A percentile compares a stretch with the other conserved stretches of the same genome.
These are phyloP conservation scores for Volucella inanis DNA, from an alignment of 2,888 invertebrate genomes.

Conservation along the genomic window DNA sequence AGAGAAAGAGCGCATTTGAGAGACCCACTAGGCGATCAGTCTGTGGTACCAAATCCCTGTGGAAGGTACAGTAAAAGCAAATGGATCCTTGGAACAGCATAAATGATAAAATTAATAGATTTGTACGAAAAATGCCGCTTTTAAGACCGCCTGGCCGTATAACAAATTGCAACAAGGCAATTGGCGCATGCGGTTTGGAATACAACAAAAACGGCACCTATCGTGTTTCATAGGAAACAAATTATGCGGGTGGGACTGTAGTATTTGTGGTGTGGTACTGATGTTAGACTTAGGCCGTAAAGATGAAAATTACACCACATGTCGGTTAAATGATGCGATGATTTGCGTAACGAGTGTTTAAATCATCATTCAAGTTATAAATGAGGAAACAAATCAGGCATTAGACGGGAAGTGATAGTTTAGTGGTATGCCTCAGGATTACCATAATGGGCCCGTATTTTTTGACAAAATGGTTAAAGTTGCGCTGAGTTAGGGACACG, in stretches of 20 bases:
- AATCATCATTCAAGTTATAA: constrained; percentile 7
- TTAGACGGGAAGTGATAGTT: neutral
- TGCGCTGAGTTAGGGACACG: too few species aligned
- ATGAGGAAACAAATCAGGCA: constrained; percentile 6
- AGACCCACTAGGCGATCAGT: neutral
- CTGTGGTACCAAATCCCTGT: neutral
- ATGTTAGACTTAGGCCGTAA: constrained; percentile 4
- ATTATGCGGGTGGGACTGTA: constrained; percentile 41
- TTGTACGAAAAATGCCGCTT: constrained; percentile 57
- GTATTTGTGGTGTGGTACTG: constrained; percentile 2
- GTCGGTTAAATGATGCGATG: constrained; percentile 31
- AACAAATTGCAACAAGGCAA: constrained; percentile 65
- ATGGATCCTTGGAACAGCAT: neutral
- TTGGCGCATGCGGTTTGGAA: constrained; percentile 26
- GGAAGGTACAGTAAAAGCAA: neutral
- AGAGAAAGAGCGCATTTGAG: constrained; percentile 9
- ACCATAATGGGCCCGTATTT: neutral
- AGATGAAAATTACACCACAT: constrained; percentile 22
- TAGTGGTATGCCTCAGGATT: neutral
- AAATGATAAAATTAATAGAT: constrained; percentile 66
- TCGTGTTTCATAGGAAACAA: constrained; percentile 63
- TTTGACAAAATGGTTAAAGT: neutral
- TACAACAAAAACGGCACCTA: constrained; percentile 39
- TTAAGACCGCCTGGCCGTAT: constrained; percentile 48
- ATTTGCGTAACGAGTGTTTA: constrained; percentile 26